phyloP scores from a whole-genome alignment of 2,888 invertebrate genomes.

The Parnassius glacialis region DNA sequence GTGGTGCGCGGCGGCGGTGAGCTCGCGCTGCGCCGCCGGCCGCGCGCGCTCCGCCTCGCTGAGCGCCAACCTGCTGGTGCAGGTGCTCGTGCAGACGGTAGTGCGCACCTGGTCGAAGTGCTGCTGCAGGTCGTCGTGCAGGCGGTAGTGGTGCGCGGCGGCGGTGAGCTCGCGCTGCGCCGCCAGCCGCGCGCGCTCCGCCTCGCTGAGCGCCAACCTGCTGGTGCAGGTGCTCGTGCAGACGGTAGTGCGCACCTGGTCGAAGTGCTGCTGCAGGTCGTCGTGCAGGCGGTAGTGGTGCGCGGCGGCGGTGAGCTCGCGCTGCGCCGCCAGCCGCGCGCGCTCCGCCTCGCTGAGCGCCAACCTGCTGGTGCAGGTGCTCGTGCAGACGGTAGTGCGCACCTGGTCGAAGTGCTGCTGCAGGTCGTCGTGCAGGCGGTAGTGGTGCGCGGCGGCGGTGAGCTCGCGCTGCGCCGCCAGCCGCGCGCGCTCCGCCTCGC shows the following conservation, averaged over 20 bases:
- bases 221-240: too few species aligned
- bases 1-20: not conserved
- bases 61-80: conserved; percentile 72
- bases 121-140: conserved; percentile 86
- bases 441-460: too few species aligned
- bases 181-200: conserved; percentile 59
- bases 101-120: conserved; percentile 85
- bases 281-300: conserved; percentile 86
- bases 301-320: conserved; percentile 84
- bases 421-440: too few species aligned
- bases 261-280: conserved; percentile 57
- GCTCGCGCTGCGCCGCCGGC: too few species aligned
- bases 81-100: conserved; percentile 83
- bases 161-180: conserved; percentile 68
- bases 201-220: too few species aligned
- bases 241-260: too few species aligned
- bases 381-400: too few species aligned
- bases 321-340: conserved; percentile 66
- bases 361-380: conserved; percentile 33
- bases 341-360: conserved; percentile 77
- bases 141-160: not conserved
- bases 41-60: too few species aligned
- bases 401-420: too few species aligned
- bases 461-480: too few species aligned
- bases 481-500: too few species aligned